These are phyloP conservation scores for Sarcophaga subvicina DNA, from an alignment of 2,888 invertebrate species.

Conservation along the genomic window DNA sequence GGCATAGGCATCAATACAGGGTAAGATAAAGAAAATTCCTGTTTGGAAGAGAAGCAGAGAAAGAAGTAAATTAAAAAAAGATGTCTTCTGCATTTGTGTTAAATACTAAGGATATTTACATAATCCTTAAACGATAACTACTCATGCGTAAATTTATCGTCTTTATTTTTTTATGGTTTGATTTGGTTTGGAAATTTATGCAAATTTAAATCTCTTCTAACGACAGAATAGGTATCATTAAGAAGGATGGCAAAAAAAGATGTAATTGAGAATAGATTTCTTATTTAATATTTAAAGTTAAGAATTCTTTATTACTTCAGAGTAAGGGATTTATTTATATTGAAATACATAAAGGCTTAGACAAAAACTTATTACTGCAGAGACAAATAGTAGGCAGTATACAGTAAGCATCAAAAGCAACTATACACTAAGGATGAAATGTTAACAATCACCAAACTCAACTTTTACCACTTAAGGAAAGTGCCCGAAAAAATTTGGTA, in stretches of 20 bases:
- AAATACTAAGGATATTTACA: constrained; percentile 8
- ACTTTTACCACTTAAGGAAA: too few relatives aligned
- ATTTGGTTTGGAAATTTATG: neutral
- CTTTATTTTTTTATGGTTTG: too few relatives aligned
- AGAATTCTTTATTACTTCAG: neutral
- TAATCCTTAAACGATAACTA: constrained; percentile 17
- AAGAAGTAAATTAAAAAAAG: neutral
- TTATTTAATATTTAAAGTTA: neutral
- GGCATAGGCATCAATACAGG: constrained; percentile 97
- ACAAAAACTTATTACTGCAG: too few relatives aligned
- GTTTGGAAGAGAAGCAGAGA: constrained; percentile 63
- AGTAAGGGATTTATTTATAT: neutral
- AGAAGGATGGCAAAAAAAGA: neutral
- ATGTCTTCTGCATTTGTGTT: neutral
- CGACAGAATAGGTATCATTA: neutral
- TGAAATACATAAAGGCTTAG: neutral
- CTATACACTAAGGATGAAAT: too few relatives aligned
- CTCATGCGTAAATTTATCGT: neutral
- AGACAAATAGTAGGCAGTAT: too few relatives aligned
- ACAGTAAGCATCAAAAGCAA: too few relatives aligned
- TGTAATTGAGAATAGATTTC: neutral
- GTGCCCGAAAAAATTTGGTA: too few relatives aligned
- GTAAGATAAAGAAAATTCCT: constrained; percentile 98
- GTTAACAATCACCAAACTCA: too few relatives aligned
- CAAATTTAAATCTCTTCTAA: neutral